Base-by-base conservation (phyloP, 2,888 invertebrate species). In the Trilocha varians region DNA sequence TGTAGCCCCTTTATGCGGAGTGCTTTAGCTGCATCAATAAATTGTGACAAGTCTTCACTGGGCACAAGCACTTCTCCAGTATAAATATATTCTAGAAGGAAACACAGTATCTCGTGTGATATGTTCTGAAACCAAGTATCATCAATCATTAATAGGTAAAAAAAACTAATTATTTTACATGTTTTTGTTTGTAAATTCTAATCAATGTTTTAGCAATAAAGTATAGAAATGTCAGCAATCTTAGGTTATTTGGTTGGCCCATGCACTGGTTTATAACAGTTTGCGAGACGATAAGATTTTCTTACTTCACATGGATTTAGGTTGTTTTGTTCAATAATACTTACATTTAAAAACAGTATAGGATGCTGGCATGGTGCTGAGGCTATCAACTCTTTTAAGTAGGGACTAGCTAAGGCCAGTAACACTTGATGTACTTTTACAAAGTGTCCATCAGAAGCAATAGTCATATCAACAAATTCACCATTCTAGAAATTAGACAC, bases 381-480 rank as follows among this genome's bases (percentile, higher is more conserved):
- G 16, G 70, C 61, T 33, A 87, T 75, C 13, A 86, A 63, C 34
- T 80, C 77, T 46, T 83, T 86, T 9, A 87, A 49, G 48, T 79
- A 87, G 6, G 86, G 79, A 44, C 86, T 86, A 18, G 84, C 78
- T 40, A 85, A 57, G 0, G 86, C 85, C 43, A 87, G 60, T 16
- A 80, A 45, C 8, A 76, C 59, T 56, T 79, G 75, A 44, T 80
- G 85, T 8, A 82, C 84, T 60, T 83, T 85, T 3, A 84, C 83
- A 43, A 76, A 67, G 47, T 79, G 78, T 1, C 83, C 84, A 55
- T 84, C 83, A 3, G 84, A 83, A 17, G 84, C 84, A 44, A 86
- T 43, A 0, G 85, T 86, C 78, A 85, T 76, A 41, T 86, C 85
- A 15, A 86, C 85, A 56, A 85, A 79, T 48, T 86, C 84, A 5